A percentile compares a stretch with the other conserved stretches of the same genome.
Evolutionary conservation across 1,140 invertebrate genomes (phyloP).

Genomic region (Penaeus vannamei): DNA sequence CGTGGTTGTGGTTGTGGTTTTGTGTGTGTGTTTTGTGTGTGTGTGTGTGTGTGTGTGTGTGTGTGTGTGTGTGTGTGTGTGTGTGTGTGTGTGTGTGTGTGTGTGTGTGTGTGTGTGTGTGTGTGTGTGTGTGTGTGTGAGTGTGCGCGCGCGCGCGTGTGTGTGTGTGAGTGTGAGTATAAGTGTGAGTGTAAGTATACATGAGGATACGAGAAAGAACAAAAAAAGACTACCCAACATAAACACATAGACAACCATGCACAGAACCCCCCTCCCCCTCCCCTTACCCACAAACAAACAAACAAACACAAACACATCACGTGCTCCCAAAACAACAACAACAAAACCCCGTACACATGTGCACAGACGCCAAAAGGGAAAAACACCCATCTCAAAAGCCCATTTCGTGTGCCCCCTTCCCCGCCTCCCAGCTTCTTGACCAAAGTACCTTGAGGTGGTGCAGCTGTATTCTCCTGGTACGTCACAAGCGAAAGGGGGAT

Average conservation of each 20-base stretch:
- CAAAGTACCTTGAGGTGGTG: conserved; percentile 30
- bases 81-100: too few species aligned
- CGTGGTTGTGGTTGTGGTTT: too few species aligned
- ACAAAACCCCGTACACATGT: neutral
- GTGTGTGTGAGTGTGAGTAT: neutral
- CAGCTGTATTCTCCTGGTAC: conserved; percentile 28
- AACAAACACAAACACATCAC: neutral
- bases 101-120: neutral
- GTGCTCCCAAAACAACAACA: too few species aligned
- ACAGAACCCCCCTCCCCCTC: too few species aligned
- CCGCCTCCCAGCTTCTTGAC: neutral
- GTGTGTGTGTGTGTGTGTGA: neutral
- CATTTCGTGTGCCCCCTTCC: neutral
- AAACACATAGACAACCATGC: too few species aligned
- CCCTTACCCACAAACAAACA: neutral
- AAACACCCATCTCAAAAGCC: neutral
- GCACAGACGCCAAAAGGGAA: neutral
- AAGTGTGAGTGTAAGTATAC: conserved; percentile 8
- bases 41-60: too few species aligned
- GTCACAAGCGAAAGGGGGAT: neutral
- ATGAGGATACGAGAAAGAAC: neutral
- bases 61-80: too few species aligned
- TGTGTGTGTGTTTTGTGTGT: too few species aligned
- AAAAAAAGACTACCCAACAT: neutral
- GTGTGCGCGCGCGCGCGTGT: neutral